Evolutionary conservation across 2,113 vertebrate species (phyloP).

Genomic region (Ptyas mucosa): DNA sequence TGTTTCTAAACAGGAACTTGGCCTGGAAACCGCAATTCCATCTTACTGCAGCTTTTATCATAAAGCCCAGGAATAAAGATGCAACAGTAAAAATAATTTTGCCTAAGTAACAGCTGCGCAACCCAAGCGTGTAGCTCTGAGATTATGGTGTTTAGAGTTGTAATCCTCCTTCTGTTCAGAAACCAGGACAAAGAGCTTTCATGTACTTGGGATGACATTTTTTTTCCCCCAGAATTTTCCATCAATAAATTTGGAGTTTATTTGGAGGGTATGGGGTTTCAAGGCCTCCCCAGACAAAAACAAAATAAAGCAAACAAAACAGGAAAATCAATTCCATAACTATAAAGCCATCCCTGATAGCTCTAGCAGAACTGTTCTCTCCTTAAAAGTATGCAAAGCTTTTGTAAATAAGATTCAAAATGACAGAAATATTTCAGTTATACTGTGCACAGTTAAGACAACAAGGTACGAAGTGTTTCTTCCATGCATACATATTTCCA

Average conservation of each 20-base stretch:
- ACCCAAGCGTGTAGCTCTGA: neutral
- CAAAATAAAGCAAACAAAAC: neutral
- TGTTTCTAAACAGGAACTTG: neutral
- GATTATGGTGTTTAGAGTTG: neutral
- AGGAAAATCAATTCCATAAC: neutral
- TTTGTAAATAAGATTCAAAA: neutral
- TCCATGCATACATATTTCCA: neutral
- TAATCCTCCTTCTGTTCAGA: neutral
- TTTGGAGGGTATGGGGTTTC: too few species aligned
- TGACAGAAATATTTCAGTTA: neutral
- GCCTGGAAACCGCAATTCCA: neutral
- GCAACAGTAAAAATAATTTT: neutral
- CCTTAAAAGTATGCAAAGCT: neutral
- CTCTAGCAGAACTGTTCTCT: neutral
- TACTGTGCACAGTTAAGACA: neutral
- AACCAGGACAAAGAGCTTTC: neutral
- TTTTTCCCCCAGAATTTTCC: neutral
- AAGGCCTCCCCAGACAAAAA: neutral
- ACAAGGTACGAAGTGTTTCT: neutral
- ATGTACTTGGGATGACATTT: neutral
- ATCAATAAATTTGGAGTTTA: neutral
- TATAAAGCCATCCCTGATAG: neutral
- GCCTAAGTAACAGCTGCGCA: accelerated
- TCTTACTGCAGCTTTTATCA: neutral
- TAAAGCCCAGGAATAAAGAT: neutral